Percentiles rank a stretch among this genome's conserved stretches.
Conservation (phyloP, 2,113 vertebrate genomes). For the Calidris pygmaea region DNA sequence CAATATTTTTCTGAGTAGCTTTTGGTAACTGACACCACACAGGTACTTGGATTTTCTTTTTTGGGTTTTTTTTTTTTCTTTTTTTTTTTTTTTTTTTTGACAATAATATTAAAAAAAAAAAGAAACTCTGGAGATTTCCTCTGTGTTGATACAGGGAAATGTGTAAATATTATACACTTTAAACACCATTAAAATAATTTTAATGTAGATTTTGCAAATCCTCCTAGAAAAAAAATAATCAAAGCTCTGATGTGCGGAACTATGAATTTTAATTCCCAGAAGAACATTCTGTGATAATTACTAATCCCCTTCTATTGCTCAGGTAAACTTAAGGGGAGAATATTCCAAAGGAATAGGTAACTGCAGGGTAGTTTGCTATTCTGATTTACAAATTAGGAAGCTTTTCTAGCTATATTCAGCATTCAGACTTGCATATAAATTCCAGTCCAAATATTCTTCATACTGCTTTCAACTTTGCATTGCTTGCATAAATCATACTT, state of each 20-base stretch:
- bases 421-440: constrained; percentile 14
- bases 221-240: background rate
- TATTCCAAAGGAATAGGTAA: constrained; percentile 51
- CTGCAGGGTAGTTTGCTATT: constrained; percentile 10
- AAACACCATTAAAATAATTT: background rate
- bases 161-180: background rate
- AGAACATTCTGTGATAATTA: constrained; percentile 35
- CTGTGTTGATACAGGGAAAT: background rate
- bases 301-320: background rate
- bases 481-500: constrained; percentile 18
- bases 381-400: constrained; percentile 23
- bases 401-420: background rate
- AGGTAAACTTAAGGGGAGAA: constrained; percentile 45
- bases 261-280: constrained; percentile 24
- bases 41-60: background rate
- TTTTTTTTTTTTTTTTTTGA: background rate
- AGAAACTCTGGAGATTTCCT: background rate
- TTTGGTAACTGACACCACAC: background rate
- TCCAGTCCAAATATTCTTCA: background rate
- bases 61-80: background rate
- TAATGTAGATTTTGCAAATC: background rate
- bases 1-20: background rate
- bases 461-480: background rate
- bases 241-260: background rate
- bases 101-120: background rate